A percentile compares a stretch with the other conserved stretches of the same genome.
Evolutionary conservation across 2,113 vertebrate species (phyloP).

Genomic region (Muntiacus reevesi): DNA sequence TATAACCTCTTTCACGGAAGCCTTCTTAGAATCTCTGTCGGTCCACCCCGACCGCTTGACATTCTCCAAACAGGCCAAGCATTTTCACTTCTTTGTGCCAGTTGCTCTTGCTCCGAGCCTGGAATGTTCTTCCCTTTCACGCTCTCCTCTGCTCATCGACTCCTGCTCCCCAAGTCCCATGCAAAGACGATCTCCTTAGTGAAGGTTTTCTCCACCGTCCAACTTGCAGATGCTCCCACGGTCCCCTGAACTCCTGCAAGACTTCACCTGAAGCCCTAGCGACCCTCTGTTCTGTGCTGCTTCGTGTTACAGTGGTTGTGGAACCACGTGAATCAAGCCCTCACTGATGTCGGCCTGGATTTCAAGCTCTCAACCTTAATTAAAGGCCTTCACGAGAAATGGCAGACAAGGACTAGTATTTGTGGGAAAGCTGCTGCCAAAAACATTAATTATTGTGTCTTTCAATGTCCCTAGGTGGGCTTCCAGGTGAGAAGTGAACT

Average conservation of each 20-base stretch:
- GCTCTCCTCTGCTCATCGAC: not conserved
- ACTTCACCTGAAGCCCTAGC: not conserved
- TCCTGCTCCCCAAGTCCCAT: not conserved
- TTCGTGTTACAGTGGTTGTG: not conserved
- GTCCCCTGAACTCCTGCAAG: not conserved
- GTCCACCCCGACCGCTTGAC: not conserved
- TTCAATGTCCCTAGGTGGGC: not conserved
- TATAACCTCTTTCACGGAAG: constrained; percentile 54
- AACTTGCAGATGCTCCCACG: not conserved
- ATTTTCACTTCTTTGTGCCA: not conserved
- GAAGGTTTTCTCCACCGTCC: not conserved
- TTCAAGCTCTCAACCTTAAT: constrained; percentile 57
- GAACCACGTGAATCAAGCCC: not conserved
- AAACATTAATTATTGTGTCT: constrained; percentile 50
- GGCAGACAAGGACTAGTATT: constrained; percentile 52
- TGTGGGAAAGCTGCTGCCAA: constrained; percentile 23
- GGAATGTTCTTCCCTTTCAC: not conserved
- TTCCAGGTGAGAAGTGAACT: constrained; percentile 55
- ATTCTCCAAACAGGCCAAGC: not conserved
- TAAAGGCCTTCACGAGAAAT: constrained; percentile 46
- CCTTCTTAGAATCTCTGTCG: constrained; percentile 30
- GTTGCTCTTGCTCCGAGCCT: not conserved
- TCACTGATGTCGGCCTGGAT: not conserved
- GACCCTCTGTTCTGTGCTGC: not conserved
- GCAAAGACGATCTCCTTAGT: not conserved